Evolutionary conservation across 2,113 vertebrate genomes (phyloP).

Genomic region (Galemys pyrenaicus): DNA sequence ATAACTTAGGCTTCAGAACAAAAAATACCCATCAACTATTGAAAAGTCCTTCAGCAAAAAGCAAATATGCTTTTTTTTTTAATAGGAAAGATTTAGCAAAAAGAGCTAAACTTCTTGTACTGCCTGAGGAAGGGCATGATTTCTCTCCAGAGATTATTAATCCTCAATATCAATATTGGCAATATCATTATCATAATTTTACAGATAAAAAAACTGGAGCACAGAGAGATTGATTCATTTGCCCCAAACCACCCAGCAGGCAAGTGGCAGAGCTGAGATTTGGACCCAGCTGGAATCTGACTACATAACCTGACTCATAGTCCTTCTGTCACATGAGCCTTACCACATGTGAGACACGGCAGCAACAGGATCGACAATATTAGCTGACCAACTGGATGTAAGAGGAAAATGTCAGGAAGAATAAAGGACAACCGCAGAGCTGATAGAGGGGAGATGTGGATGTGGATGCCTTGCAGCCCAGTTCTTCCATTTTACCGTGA

Average conservation of each 20-base stretch:
- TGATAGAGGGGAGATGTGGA: background rate
- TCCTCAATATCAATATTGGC: background rate
- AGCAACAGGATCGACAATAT: background rate
- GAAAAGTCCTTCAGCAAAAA: slow-evolving; percentile 56
- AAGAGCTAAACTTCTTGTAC: background rate
- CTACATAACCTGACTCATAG: background rate
- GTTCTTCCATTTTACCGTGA: background rate
- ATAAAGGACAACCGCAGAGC: background rate
- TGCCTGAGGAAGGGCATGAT: background rate
- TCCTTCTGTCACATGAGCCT: background rate
- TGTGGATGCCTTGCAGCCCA: background rate
- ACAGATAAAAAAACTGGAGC: background rate
- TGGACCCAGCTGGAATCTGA: slow-evolving; percentile 37
- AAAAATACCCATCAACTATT: slow-evolving; percentile 4
- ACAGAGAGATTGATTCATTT: slow-evolving; percentile 19
- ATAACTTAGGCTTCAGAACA: background rate
- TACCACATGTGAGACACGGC: background rate
- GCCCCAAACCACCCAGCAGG: background rate
- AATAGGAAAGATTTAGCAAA: background rate
- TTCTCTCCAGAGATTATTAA: background rate
- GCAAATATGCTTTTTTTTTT: slow-evolving; percentile 25
- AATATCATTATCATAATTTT: background rate
- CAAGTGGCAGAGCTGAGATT: slow-evolving; percentile 23
- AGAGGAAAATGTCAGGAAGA: background rate
- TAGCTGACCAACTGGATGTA: background rate